Evolutionary conservation across 2,113 vertebrate genomes (phyloP).

Genomic region (Lophotis ruficrista): DNA sequence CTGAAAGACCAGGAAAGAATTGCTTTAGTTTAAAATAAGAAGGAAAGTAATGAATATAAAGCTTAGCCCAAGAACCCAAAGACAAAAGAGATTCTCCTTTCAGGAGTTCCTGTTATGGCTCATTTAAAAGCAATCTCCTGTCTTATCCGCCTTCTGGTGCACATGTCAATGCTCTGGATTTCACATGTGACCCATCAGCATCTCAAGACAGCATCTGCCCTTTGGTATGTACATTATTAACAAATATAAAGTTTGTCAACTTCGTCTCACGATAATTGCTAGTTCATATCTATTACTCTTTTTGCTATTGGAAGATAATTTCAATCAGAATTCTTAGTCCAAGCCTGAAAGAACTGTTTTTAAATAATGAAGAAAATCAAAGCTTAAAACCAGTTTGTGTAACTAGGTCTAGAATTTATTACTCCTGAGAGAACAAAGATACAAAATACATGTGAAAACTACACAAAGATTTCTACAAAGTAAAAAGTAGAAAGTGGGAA

Average conservation of each 20-base stretch:
- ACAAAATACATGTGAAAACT: constrained; percentile 68
- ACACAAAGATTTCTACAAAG: constrained; percentile 68
- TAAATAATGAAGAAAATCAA: constrained; percentile 58
- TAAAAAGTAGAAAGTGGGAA: constrained; percentile 64
- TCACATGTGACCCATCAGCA: constrained; percentile 36
- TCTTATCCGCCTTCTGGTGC: constrained; percentile 20
- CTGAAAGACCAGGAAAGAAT: neutral
- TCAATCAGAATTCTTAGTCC: constrained; percentile 14
- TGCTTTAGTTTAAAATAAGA: constrained; percentile 43
- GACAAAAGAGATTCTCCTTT: constrained; percentile 60
- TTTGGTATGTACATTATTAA: neutral
- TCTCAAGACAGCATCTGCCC: constrained; percentile 2
- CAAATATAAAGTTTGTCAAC: neutral
- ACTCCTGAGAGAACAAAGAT: constrained; percentile 70
- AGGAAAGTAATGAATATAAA: constrained; percentile 41
- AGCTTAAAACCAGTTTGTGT: constrained; percentile 59
- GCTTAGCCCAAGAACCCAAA: constrained; percentile 53
- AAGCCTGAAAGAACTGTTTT: neutral
- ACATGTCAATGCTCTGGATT: constrained; percentile 11
- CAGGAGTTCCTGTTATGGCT: constrained; percentile 43
- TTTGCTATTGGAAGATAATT: neutral
- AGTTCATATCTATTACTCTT: neutral
- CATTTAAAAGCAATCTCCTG: neutral
- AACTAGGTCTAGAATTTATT: constrained; percentile 77
- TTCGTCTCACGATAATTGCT: neutral